Conservation (phyloP, 1,140 invertebrate genomes). For the Lepidurus couesii region DNA sequence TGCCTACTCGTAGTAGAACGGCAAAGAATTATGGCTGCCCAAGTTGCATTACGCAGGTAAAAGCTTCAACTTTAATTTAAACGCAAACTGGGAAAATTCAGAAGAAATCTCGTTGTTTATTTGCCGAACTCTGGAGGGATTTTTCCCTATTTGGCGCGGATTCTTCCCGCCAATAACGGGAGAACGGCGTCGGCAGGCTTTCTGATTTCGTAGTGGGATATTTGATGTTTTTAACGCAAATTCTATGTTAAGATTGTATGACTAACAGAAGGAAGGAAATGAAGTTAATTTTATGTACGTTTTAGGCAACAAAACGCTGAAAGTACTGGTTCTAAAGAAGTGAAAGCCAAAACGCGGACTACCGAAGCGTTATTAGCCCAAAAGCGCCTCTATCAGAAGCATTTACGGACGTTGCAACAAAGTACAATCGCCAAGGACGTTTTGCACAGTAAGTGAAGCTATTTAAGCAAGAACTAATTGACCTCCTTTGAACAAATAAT, state of each 20-base stretch:
- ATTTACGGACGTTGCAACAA: conserved; percentile 46
- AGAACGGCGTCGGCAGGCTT: background rate
- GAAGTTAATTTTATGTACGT: background rate
- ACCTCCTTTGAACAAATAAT: background rate
- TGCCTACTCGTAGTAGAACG: conserved; percentile 80
- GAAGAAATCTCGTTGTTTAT: too few relatives aligned
- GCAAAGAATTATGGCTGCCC: conserved; percentile 83
- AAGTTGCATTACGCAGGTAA: conserved; percentile 54
- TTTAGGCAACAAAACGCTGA: conserved; percentile 43
- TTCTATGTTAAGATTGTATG: too few relatives aligned
- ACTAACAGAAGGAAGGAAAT: background rate
- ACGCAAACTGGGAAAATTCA: too few relatives aligned
- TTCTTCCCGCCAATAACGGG: background rate
- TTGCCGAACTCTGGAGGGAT: background rate
- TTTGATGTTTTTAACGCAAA: too few relatives aligned
- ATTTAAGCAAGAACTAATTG: background rate
- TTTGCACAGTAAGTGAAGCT: conserved; percentile 41
- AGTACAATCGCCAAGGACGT: conserved; percentile 44
- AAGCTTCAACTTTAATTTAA: background rate
- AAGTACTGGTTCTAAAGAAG: conserved; percentile 39
- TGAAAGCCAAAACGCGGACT: conserved; percentile 37
- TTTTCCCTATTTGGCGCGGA: conserved; percentile 9
- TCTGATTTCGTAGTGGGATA: too few relatives aligned
- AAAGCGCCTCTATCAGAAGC: conserved; percentile 47
- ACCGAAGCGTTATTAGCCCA: conserved; percentile 45